phyloP scores from a whole-genome alignment of 2,113 vertebrate genomes.

The Erythrocercus mccallii region DNA sequence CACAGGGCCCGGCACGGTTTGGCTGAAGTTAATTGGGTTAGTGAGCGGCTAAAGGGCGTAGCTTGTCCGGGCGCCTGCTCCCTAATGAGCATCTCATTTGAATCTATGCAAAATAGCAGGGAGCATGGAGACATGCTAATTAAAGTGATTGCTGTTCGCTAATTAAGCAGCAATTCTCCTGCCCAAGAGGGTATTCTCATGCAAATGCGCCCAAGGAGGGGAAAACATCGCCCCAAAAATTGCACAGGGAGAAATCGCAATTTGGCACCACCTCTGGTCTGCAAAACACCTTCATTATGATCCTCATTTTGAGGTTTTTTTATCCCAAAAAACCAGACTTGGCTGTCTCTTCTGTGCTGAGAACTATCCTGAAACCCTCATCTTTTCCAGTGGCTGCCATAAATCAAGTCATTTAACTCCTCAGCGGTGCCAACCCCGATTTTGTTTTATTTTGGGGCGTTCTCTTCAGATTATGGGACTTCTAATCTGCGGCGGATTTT shows the following conservation, averaged over 20 bases:
- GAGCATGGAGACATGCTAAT: constrained; percentile 79
- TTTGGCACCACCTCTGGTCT: background rate
- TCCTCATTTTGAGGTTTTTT: background rate
- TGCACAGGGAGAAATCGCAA: background rate
- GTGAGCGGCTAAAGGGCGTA: constrained; percentile 45
- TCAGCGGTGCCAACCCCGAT: background rate
- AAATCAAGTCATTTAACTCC: background rate
- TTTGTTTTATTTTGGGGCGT: background rate
- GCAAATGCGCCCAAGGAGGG: constrained; percentile 57
- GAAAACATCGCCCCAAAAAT: background rate
- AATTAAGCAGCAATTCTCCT: constrained; percentile 80
- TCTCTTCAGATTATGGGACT: background rate
- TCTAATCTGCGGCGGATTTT: fast-evolving
- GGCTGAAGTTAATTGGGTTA: constrained; percentile 47
- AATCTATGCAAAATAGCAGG: constrained; percentile 77
- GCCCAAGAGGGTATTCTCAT: constrained; percentile 71
- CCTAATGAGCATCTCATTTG: constrained; percentile 81
- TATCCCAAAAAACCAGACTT: fast-evolving
- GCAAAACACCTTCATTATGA: background rate
- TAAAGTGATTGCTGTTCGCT: constrained; percentile 78
- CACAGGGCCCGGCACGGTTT: background rate
- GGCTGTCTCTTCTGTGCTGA: background rate
- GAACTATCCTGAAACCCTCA: background rate
- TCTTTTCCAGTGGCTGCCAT: background rate
- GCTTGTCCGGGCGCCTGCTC: constrained; percentile 70